These are phyloP conservation scores for Eurypyga helias DNA, from an alignment of 2,113 vertebrate genomes.

Conservation along the genomic window DNA sequence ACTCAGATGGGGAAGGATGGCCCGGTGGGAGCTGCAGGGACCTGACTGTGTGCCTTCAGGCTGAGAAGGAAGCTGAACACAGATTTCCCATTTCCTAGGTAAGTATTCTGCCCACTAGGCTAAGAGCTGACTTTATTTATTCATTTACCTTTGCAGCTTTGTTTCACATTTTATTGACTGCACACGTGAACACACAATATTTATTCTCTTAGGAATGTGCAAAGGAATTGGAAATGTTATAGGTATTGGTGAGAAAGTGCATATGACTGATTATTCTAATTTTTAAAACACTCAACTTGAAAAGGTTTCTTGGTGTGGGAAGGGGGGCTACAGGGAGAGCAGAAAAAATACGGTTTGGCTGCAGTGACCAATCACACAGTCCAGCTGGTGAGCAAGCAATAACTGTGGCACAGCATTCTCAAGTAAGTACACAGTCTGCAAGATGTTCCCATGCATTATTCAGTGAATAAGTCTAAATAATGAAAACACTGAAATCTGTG, in stretches of 20 bases:
- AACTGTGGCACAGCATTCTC: not conserved
- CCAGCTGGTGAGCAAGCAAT: not conserved
- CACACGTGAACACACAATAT: not conserved
- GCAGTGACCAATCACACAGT: not conserved
- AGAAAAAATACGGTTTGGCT: not conserved
- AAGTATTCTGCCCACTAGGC: not conserved
- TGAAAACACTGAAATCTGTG: slow-evolving; percentile 10
- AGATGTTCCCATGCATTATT: slow-evolving; percentile 37
- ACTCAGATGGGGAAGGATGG: not conserved
- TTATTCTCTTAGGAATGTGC: not conserved
- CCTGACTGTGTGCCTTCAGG: not conserved
- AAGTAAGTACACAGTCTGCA: not conserved
- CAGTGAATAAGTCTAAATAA: slow-evolving; percentile 43
- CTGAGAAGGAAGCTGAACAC: not conserved
- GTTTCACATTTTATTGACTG: not conserved
- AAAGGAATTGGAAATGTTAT: not conserved
- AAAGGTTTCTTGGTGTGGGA: not conserved
- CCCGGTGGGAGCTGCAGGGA: rapidly evolving
- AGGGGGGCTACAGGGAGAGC: not conserved
- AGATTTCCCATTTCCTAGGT: not conserved
- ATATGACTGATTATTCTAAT: not conserved
- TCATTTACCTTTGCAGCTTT: not conserved
- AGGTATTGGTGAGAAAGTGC: not conserved
- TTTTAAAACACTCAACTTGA: not conserved
- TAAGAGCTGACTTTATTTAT: not conserved